Conservation (phyloP, 2,113 vertebrate species). For the Corvus cornix region DNA sequence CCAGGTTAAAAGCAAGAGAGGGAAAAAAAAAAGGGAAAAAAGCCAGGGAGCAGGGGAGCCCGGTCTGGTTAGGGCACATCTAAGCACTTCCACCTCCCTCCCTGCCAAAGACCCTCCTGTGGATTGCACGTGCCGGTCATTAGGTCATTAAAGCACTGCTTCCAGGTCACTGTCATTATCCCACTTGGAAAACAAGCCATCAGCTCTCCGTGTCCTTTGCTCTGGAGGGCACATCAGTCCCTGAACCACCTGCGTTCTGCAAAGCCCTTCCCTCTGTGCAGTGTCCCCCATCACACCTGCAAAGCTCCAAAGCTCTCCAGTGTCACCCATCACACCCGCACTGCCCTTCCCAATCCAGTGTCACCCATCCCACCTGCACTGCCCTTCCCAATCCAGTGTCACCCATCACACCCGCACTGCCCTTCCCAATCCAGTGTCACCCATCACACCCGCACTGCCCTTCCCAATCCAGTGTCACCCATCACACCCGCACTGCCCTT, state of each 20-base stretch:
- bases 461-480: neutral
- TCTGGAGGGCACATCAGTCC: neutral
- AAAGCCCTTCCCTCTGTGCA: neutral
- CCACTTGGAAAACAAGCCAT: neutral
- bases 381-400: neutral
- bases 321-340: neutral
- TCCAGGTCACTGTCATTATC: neutral
- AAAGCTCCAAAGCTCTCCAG: neutral
- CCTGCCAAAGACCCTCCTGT: neutral
- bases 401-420: neutral
- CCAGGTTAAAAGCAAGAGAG: neutral
- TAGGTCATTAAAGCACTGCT: neutral
- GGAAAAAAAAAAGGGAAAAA: rapidly evolving
- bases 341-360: neutral
- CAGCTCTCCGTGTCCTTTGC: neutral
- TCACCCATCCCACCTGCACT: neutral
- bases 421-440: neutral
- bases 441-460: neutral
- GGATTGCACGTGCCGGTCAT: neutral
- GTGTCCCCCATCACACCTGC: neutral
- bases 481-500: neutral
- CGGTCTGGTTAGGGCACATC: neutral
- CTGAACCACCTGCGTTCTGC: rapidly evolving
- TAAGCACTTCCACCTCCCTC: neutral
- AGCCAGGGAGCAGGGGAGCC: neutral